These are phyloP conservation scores for Cassiopea xamachana DNA, from an alignment of 30 jellyfish, hydroid and myxozoan species.

Conservation along the genomic window DNA sequence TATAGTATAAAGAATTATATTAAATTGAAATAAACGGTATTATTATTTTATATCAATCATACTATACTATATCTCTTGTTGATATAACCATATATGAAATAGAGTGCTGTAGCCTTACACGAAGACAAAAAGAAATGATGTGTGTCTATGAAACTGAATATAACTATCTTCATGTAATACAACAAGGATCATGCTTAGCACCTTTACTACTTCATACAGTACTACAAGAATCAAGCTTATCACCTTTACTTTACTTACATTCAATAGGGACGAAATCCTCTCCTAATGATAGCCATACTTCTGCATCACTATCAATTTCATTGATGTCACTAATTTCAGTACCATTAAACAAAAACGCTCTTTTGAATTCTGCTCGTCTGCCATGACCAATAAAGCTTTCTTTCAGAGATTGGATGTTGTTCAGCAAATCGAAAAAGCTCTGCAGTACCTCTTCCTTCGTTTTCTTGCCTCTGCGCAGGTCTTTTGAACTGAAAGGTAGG, in stretches of 20 bases:
- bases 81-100: too few species aligned
- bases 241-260: conserved; percentile 42
- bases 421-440: conserved; percentile 72
- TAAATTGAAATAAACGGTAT: too few species aligned
- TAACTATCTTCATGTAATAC: too few species aligned
- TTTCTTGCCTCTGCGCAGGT: conserved; percentile 65
- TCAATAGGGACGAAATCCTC: conserved; percentile 86
- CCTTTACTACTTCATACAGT: background rate
- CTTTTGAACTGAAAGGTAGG: conserved; percentile 66
- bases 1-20: too few species aligned
- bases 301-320: conserved; percentile 40
- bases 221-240: background rate
- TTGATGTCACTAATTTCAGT: conserved; percentile 59
- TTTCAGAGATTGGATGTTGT: conserved; percentile 44
- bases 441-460: conserved; percentile 51
- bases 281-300: conserved; percentile 88
- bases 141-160: too few species aligned
- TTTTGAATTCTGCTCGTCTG: conserved; percentile 49
- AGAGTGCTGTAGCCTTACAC: too few species aligned
- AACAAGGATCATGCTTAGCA: background rate
- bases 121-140: too few species aligned
- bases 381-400: conserved; percentile 63
- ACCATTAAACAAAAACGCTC: conserved; percentile 80
- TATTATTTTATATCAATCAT: too few species aligned
- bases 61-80: too few species aligned